Evolutionary conservation across 2,797 vertebrate species (phyloP).

Genomic region (Rhinogobio ventralis): DNA sequence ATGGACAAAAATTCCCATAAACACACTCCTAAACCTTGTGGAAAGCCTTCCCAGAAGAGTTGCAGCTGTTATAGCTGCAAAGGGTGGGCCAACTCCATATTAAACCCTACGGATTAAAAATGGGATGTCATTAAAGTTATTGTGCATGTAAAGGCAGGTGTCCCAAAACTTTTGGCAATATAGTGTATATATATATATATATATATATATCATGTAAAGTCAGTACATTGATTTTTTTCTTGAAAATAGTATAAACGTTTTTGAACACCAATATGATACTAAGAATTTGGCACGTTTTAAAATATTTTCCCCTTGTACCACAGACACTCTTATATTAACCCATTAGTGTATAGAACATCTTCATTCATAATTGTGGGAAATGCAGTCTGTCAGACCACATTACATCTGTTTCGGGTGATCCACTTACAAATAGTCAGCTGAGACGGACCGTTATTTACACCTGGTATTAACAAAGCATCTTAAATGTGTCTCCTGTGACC

Average conservation of each 20-base stretch:
- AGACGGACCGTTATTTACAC: not conserved
- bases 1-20: too few species aligned
- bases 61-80: too few species aligned
- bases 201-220: too few species aligned
- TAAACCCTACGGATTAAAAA: too few species aligned
- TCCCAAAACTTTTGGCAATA: too few species aligned
- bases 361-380: slow-evolving; percentile 38
- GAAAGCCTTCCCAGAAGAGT: too few species aligned
- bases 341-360: slow-evolving; percentile 36
- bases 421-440: not conserved
- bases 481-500: slow-evolving; percentile 7
- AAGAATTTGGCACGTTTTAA: not conserved
- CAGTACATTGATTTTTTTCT: not conserved
- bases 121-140: too few species aligned
- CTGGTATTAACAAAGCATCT: slow-evolving; percentile 11
- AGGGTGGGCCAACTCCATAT: too few species aligned
- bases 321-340: not conserved
- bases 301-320: not conserved
- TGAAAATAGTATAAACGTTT: not conserved
- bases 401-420: slow-evolving; percentile 5
- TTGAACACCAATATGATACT: not conserved
- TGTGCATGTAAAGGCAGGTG: too few species aligned
- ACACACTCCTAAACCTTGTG: too few species aligned
- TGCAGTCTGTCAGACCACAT: not conserved
- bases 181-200: too few species aligned